Evolutionary conservation across 1,140 invertebrate species (phyloP), one percentile per base, ranked within the genome.

Genomic region (Whitmania pigra): DNA sequence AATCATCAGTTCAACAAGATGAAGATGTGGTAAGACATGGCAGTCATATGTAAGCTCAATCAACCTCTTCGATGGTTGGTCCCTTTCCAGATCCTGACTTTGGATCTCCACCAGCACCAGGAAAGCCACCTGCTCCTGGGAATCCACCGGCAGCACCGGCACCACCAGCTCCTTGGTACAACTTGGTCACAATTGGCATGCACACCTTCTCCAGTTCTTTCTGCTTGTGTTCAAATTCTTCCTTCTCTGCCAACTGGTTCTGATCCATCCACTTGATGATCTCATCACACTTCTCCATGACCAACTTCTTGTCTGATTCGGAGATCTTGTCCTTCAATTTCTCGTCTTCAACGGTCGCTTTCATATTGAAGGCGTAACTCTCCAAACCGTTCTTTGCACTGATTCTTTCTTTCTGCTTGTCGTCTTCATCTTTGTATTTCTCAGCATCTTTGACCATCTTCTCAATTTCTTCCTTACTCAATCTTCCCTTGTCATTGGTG

Each of bases 401-500:
- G 15, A 81, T 71, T 29, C 75, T 63, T 36, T 77, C 73, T 20
- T 76, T 71, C 53, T 77, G 73, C 69, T 74, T 73, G n/a, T 76
- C 78, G 57, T 81, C 80, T 73, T 81, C 80, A 36, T 77, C 79
- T 53, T 78, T 82, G 74, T 83, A 86, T 78, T 78, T 82, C 81
- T 82, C 85, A 73, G 78, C 86, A 78, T 78, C 87, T 53, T 78
- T 80, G 77, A 87, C 79, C 82, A 84, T 83, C n/a, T 77, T 67
- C 71, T 86, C 87, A 20, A 83, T 83, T 36, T 83, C 82, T 13
- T 79, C 77, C 72, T 80, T 80, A 36, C 74, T 76, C 31, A 84
- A 74, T 66, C 83, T 77, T 25, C 81, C 93, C 83, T 97, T 97
- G 84, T 97, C 94, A 80, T 97, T 97, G 77, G 92, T 97, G 77